Conservation (phyloP, 1,140 invertebrate genomes). For the Frieseomelitta varia region DNA sequence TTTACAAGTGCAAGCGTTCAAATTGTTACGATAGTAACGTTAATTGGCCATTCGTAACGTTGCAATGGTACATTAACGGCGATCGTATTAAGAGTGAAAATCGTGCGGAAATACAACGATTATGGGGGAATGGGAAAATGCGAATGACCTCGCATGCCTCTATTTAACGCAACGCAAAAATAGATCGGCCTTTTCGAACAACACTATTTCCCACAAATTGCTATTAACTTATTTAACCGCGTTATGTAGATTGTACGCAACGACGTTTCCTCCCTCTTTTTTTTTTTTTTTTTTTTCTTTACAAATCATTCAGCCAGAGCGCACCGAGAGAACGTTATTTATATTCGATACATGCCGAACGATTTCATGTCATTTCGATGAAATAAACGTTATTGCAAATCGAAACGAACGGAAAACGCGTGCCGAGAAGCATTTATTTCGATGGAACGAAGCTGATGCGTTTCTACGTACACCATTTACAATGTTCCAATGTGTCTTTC, state of each 20-base stretch:
- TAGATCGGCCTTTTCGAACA: slow-evolving; percentile 13
- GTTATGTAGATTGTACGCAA: not conserved
- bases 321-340: not conserved
- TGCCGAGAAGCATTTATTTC: not conserved
- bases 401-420: not conserved
- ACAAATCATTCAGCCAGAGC: not conserved
- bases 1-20: not conserved
- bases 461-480: not conserved
- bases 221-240: slow-evolving; percentile 4
- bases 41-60: slow-evolving; percentile 20
- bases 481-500: not conserved
- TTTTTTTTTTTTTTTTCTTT: no score
- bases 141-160: slow-evolving; percentile 21
- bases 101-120: slow-evolving; percentile 4
- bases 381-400: slow-evolving; percentile 17
- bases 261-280: no score
- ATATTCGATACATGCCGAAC: not conserved
- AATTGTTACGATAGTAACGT: not conserved
- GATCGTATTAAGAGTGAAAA: slow-evolving; percentile 28
- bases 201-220: not conserved
- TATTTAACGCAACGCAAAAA: slow-evolving; percentile 27
- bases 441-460: not conserved
- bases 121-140: slow-evolving; percentile 1
- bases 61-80: slow-evolving; percentile 1
- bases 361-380: not conserved